A percentile compares a stretch with the other conserved stretches of the same genome.
phyloP scores from a whole-genome alignment of 2,113 vertebrate species.

The Capreolus pygargus region DNA sequence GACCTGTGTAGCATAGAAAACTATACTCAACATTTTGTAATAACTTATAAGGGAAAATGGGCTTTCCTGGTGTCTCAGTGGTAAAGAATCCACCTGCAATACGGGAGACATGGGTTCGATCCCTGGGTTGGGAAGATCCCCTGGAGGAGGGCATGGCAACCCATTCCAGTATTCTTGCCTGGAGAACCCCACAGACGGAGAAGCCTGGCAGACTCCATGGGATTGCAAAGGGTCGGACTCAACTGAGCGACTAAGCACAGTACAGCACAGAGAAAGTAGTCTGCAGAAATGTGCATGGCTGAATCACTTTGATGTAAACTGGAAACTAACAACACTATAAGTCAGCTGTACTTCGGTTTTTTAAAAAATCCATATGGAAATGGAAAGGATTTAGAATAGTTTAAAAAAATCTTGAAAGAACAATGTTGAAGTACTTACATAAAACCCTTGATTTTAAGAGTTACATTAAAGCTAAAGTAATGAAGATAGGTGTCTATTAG shows the following conservation, averaged over 20 bases:
- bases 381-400: neutral
- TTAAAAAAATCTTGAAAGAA: neutral
- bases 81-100: neutral
- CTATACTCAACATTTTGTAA: neutral
- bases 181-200: neutral
- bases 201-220: neutral
- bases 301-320: neutral
- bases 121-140: neutral
- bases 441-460: slow-evolving; percentile 12
- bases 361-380: neutral
- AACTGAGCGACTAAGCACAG: neutral
- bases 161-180: neutral
- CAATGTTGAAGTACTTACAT: neutral
- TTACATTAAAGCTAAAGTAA: neutral
- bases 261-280: neutral
- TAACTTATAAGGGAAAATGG: neutral
- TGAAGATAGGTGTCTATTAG: neutral
- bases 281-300: neutral
- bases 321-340: neutral
- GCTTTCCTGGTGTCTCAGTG: neutral
- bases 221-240: neutral
- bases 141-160: neutral
- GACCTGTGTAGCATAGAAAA: neutral
- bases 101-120: rapidly evolving
- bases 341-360: neutral